Evolutionary conservation across 2,113 vertebrate genomes (phyloP).

Genomic region (Vulpes ferrilata): DNA sequence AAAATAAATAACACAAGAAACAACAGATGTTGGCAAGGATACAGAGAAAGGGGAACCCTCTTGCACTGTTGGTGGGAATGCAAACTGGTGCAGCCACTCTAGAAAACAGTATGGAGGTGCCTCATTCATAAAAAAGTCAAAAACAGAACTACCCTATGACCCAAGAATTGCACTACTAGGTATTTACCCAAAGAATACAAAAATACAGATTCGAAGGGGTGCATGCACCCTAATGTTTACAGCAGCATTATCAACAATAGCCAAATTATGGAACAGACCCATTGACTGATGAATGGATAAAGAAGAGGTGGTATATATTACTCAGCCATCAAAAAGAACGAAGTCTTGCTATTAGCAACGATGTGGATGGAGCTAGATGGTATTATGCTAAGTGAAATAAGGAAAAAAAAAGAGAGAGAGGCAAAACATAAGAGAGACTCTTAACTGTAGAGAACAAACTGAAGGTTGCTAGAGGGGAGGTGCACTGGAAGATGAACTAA

Average conservation of each 20-base stretch:
- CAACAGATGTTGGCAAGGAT: background rate
- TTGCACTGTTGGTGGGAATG: background rate
- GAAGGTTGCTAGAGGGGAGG: background rate
- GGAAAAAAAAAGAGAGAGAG: background rate
- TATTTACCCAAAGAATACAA: background rate
- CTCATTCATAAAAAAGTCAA: background rate
- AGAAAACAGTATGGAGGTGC: background rate
- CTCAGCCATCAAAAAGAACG: background rate
- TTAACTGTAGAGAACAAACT: background rate
- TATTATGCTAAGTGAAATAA: background rate
- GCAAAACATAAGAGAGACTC: background rate
- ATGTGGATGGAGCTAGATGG: background rate
- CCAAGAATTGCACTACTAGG: background rate
- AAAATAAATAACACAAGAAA: background rate
- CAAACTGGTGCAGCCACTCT: background rate
- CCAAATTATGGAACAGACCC: background rate
- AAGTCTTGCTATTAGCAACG: background rate
- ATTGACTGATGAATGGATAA: background rate
- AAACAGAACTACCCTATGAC: background rate
- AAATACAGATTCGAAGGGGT: background rate
- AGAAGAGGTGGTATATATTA: background rate
- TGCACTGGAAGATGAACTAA: background rate
- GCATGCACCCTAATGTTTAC: background rate
- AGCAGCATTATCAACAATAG: background rate
- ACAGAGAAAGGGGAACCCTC: background rate